Base-by-base conservation (phyloP, 2,888 invertebrate genomes). In the Dasypogon diadema region DNA sequence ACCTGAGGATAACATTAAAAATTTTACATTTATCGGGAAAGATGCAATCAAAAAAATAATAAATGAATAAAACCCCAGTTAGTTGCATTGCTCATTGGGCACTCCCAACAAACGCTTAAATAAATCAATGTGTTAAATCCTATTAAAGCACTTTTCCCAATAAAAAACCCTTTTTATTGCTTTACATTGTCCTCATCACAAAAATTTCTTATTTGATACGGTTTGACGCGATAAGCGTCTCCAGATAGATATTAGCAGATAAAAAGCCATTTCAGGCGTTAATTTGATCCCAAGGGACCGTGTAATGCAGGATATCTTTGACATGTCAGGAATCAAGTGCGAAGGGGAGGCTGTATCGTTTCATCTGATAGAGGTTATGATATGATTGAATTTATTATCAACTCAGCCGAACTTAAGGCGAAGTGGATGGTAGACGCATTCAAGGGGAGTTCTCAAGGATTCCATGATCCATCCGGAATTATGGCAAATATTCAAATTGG, bases 241-340 rank as follows among this genome's bases (percentile, higher is more conserved):
- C 58, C 26, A 26, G 56, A 60, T 21, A 58, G 77, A 75, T 75
- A 75, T 73, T 73, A 72, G 30, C 68, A 73, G 80, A 78, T 80
- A 79, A 79, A 79, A 79, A 79, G 79, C 79, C 80, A 80, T 80
- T 80, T 79, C 75, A 51, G 77, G 78, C 77, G 80, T 79, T 81
- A 80, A 81, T 81, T 80, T 80, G 79, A 76, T 80, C 80, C 79
- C 80, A 3, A 18, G 80, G 74, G 80, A 79, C 70, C 60, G 48
- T n/a, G 24, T 70, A 70, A 70, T 70, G 51, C 34, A 26, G 70
- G 34, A 54, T 54, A 70, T 54, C 51, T 70, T 54, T 54, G 70
- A 70, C 54, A 70, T 70, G 54, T 51, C 70, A 18, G 34, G 70
- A 70, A 30, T 4, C 12, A 14, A 56, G 24, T 5, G 18, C 34